phyloP scores from a whole-genome alignment of 2,113 vertebrate genomes.

The Eubucco bourcierii region DNA sequence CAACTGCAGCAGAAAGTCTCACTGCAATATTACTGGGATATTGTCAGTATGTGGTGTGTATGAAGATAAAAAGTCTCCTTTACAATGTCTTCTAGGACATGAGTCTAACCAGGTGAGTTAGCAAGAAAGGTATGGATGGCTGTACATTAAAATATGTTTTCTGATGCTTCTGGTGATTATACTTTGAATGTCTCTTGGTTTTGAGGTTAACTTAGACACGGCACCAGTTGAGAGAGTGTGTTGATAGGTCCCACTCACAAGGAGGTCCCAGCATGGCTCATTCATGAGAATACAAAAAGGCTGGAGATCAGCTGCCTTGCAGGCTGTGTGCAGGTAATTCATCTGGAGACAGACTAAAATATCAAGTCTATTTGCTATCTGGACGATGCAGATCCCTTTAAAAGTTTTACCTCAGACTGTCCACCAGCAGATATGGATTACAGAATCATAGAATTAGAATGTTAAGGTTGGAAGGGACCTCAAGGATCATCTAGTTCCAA shows the following conservation, averaged over 20 bases:
- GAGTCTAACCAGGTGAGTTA: not conserved
- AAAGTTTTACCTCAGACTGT: not conserved
- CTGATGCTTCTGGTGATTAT: not conserved
- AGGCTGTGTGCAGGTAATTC: not conserved
- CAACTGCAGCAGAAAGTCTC: not conserved
- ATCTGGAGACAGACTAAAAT: not conserved
- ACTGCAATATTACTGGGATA: not conserved
- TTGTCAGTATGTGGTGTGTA: not conserved
- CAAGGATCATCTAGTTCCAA: no score
- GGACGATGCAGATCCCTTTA: not conserved
- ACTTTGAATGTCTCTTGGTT: not conserved
- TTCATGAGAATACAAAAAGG: not conserved
- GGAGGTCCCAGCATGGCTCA: not conserved
- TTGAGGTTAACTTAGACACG: not conserved
- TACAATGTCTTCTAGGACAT: not conserved
- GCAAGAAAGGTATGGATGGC: not conserved
- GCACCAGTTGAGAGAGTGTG: not conserved
- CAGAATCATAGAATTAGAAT: no score
- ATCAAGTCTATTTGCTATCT: not conserved
- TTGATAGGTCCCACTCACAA: accelerated
- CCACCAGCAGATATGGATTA: not conserved
- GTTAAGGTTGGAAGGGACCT: no score
- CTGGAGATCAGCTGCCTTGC: not conserved
- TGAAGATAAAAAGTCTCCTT: not conserved
- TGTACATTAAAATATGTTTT: not conserved